Evolutionary conservation across 2,888 invertebrate genomes (phyloP).

Genomic region (Megaustenia siamemsis): DNA sequence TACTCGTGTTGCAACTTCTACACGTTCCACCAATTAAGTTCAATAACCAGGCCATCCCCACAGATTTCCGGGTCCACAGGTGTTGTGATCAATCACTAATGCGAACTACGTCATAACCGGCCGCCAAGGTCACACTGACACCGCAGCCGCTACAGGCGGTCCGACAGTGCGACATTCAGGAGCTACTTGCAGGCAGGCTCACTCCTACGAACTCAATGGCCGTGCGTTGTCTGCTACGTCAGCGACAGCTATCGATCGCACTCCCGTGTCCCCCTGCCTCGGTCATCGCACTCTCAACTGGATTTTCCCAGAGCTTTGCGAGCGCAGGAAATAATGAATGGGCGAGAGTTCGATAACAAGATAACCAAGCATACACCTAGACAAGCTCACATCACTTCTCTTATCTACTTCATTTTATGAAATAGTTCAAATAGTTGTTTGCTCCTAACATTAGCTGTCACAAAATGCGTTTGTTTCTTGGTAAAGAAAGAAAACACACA

Average conservation of each 20-base stretch:
- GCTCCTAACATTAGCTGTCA: too few relatives aligned
- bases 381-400: too few relatives aligned
- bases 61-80: too few relatives aligned
- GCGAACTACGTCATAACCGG: constrained; percentile 20
- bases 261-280: too few relatives aligned
- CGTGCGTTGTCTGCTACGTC: not conserved
- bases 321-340: not conserved
- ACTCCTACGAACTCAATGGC: constrained; percentile 16
- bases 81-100: not conserved
- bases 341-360: not conserved
- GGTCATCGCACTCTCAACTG: not conserved
- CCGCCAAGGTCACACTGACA: constrained; percentile 7
- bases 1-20: too few relatives aligned
- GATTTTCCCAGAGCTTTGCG: not conserved
- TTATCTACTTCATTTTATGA: too few relatives aligned
- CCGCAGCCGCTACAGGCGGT: not conserved
- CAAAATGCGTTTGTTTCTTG: too few relatives aligned
- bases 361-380: too few relatives aligned
- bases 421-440: too few relatives aligned
- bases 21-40: too few relatives aligned
- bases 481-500: too few relatives aligned
- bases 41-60: too few relatives aligned
- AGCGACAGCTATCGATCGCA: constrained; percentile 14
- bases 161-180: not conserved
- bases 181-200: not conserved